A percentile compares a stretch with the other conserved stretches of the same genome.
Evolutionary conservation across 2,113 vertebrate genomes (phyloP).

Genomic region (Austrofundulus limnaeus): DNA sequence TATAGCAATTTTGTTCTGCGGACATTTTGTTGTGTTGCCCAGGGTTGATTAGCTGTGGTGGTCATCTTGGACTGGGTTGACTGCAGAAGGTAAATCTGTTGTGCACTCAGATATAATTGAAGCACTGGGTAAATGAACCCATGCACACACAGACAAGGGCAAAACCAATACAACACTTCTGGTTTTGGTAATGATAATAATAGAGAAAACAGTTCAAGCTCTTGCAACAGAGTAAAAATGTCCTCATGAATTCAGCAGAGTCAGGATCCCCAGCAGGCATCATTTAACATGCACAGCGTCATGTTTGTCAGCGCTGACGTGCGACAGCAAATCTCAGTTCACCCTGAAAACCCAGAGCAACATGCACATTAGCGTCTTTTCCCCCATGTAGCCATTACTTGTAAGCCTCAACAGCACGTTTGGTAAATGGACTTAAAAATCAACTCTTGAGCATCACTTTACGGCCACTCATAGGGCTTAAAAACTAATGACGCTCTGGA

Average conservation of each 20-base stretch:
- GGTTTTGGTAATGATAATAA: too few relatives aligned
- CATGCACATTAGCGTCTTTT: conserved; percentile 48
- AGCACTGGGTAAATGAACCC: too few relatives aligned
- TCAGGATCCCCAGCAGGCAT: conserved; percentile 21
- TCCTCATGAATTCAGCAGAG: conserved; percentile 48
- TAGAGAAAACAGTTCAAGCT: conserved; percentile 11
- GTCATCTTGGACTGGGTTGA: too few relatives aligned
- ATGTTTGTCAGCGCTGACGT: conserved; percentile 34
- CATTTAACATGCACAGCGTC: conserved; percentile 34
- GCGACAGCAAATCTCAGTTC: too few relatives aligned
- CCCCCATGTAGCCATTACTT: conserved; percentile 57
- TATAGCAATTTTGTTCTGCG: too few relatives aligned
- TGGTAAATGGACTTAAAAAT: conserved; percentile 66
- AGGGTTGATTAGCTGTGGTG: too few relatives aligned
- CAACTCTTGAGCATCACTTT: conserved; percentile 73
- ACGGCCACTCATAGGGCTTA: conserved; percentile 61
- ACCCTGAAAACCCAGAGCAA: conserved; percentile 49
- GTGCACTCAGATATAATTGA: too few relatives aligned
- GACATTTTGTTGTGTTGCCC: too few relatives aligned
- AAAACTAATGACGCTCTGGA: conserved; percentile 73
- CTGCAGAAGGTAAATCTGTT: too few relatives aligned
- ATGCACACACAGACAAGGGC: background rate
- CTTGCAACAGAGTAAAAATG: conserved; percentile 16
- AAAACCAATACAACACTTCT: background rate
- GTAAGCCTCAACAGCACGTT: conserved; percentile 37